Evolutionary conservation across 2,888 invertebrate genomes (phyloP), one percentile per base, ranked within the genome.

Genomic region (Euspilapteryx auroguttella): DNA sequence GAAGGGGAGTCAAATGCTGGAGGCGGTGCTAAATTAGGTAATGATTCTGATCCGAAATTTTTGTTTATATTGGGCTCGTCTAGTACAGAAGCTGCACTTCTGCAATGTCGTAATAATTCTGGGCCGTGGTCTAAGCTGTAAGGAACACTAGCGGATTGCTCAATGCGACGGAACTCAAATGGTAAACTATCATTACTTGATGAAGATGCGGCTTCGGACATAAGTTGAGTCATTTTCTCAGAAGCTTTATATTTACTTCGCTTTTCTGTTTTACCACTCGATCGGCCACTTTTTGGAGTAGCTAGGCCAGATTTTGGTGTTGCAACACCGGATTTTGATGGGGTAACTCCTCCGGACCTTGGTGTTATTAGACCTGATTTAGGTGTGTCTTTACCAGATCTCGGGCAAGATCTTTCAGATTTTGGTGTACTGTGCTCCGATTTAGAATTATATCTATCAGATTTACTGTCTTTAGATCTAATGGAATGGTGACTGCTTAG

Each of bases 21-120:
- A 1, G 82, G 81, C 26, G 83, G 82, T 26, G 81, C 82, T 42
- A 87, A 68, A 55, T 86, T 86, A 6, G 87, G 87, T 50, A 87
- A 63, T 13, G 87, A 87, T 56, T 87, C 86, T 20, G 86, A 85
- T 32, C 82, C 81, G 39, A 75, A 76, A 11, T 58, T 64, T 38
- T 62, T 71, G 37, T 63, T 69, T 30, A 71, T 42, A 34, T 79
- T 80, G 2, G 78, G 61, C 47, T 83, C 82, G 34, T 79, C 79
- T 37, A 77, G 57, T 28, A 80, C 71, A 20, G 79, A 79, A 17
- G 78, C 78, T 28, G 79, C 78, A 47, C 80, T 80, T 45, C 78
- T 61, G 35, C 79, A 79, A 43, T 79, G 80, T 31, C 80, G 52
- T 37, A 79, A 52, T 32, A 62, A 40, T 40, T 76, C 78, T 27